phyloP scores from a whole-genome alignment of 2,888 invertebrate genomes.

The Microctonus aethiopoides region DNA sequence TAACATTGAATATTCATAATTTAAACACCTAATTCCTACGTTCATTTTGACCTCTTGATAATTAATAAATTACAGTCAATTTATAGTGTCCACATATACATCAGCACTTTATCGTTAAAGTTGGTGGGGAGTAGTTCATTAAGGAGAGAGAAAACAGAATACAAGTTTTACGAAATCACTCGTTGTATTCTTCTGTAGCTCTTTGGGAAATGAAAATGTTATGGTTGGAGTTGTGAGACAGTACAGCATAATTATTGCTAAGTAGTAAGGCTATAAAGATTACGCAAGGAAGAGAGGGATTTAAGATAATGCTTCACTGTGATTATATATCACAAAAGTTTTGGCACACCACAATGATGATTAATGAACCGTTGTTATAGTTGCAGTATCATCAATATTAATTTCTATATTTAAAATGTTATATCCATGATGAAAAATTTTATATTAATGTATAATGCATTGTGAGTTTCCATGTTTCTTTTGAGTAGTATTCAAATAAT shows the following conservation, averaged over 20 bases:
- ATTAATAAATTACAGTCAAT: background rate
- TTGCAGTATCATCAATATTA: background rate
- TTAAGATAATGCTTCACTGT: background rate
- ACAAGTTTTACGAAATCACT: background rate
- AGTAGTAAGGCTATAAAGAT: conserved; percentile 1
- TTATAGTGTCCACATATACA: background rate
- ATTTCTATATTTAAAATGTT: background rate
- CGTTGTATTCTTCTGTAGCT: background rate
- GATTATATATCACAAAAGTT: background rate
- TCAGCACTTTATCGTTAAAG: background rate
- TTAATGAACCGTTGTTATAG: background rate
- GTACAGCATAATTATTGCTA: background rate
- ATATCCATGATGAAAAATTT: background rate
- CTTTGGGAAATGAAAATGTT: conserved; percentile 2
- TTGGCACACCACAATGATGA: background rate
- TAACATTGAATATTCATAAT: background rate
- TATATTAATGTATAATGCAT: background rate
- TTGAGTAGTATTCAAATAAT: too few relatives aligned
- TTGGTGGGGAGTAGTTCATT: background rate
- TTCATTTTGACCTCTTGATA: background rate
- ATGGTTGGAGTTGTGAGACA: background rate
- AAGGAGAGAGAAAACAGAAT: background rate
- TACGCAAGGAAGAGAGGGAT: background rate
- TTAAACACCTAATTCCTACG: background rate
- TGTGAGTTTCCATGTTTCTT: too few relatives aligned